These are phyloP conservation scores for Bubo scandiacus DNA, from an alignment of 2,113 vertebrate genomes.

Conservation along the genomic window DNA sequence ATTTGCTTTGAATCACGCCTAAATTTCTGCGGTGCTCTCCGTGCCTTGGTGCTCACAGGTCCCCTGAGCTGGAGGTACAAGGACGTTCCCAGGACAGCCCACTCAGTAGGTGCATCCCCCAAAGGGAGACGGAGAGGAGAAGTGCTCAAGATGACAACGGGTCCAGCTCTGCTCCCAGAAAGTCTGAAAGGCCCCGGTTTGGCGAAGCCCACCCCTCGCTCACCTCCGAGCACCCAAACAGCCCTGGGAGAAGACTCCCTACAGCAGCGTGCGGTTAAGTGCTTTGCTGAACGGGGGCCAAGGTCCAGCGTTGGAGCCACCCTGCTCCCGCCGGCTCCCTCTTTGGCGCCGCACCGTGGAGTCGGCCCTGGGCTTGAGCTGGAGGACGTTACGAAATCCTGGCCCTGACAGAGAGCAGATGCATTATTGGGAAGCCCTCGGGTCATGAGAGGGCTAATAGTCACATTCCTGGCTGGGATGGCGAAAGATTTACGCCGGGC, in stretches of 20 bases:
- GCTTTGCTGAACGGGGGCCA: constrained; percentile 23
- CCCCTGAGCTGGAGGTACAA: accelerated
- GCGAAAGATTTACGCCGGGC: constrained; percentile 73
- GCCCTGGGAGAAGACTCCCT: neutral
- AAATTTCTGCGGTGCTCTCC: neutral
- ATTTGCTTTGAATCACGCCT: neutral
- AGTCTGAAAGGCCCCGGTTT: neutral
- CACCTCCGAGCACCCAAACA: neutral
- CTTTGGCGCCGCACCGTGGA: constrained; percentile 39
- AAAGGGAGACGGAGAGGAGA: neutral
- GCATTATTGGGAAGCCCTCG: constrained; percentile 73
- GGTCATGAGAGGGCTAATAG: constrained; percentile 76
- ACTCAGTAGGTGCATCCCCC: accelerated
- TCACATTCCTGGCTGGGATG: constrained; percentile 77
- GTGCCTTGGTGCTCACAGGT: neutral
- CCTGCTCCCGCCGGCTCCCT: constrained; percentile 1
- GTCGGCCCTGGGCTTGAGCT: neutral
- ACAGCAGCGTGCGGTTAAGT: neutral
- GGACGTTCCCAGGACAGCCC: accelerated
- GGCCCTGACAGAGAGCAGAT: constrained; percentile 75
- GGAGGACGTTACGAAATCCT: constrained; percentile 64
- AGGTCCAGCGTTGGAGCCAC: constrained; percentile 4
- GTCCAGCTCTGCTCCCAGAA: neutral
- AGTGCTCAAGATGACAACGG: neutral
- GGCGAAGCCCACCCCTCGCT: neutral